Evolutionary conservation across 2,797 vertebrate genomes (phyloP).

Genomic region (Cryptoprocta ferox): DNA sequence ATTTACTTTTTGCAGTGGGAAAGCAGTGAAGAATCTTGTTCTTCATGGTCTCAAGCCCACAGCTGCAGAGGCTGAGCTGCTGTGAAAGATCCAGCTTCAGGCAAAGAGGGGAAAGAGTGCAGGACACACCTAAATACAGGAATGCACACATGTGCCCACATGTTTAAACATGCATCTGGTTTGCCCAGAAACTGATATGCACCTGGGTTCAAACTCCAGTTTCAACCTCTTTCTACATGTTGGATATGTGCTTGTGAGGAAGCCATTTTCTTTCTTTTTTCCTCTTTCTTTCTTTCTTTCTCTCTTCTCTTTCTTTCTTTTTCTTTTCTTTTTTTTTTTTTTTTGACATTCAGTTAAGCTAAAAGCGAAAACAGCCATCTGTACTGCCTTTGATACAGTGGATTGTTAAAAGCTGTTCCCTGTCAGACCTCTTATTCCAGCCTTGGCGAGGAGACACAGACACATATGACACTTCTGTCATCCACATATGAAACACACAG

Average conservation of each 20-base stretch:
- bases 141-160: background rate
- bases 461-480: constrained; percentile 60
- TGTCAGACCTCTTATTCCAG: constrained; percentile 65
- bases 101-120: background rate
- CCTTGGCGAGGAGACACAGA: constrained; percentile 50
- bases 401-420: constrained; percentile 74
- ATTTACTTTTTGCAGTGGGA: background rate
- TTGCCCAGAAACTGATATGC: background rate
- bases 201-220: background rate
- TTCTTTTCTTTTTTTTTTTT: background rate
- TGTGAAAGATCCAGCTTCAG: background rate
- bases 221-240: background rate
- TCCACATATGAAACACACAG: constrained; percentile 53
- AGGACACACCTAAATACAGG: background rate
- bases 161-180: background rate
- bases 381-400: constrained; percentile 59
- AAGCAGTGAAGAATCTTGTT: constrained; percentile 10
- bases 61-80: background rate
- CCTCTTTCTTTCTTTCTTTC: no score
- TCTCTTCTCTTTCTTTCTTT: background rate
- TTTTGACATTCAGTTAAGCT: constrained; percentile 59
- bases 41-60: background rate
- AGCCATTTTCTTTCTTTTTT: background rate
- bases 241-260: background rate
- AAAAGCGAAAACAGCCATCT: constrained; percentile 70